Conservation (phyloP, 1,140 invertebrate species). For the Marisa cornuarietis region DNA sequence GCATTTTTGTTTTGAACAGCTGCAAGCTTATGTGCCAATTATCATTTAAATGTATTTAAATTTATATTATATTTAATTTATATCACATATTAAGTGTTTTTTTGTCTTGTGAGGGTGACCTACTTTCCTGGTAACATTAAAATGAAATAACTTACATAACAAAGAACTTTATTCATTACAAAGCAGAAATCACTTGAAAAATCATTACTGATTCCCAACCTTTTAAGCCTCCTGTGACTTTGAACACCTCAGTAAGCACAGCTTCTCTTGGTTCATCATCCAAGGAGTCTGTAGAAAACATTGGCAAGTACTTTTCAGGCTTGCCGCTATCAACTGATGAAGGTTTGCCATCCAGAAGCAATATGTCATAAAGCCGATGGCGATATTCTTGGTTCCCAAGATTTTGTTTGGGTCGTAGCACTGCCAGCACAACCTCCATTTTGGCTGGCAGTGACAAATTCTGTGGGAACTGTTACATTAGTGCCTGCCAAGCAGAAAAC, state of each 20-base stretch:
- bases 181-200: neutral
- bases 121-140: too few relatives aligned
- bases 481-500: neutral
- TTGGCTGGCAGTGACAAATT: neutral
- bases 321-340: slow-evolving; percentile 36
- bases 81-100: too few relatives aligned
- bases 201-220: slow-evolving; percentile 25
- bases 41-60: too few relatives aligned
- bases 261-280: slow-evolving; percentile 47
- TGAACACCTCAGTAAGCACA: slow-evolving; percentile 46
- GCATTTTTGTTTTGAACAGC: neutral
- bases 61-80: too few relatives aligned
- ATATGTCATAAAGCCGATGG: slow-evolving; percentile 50
- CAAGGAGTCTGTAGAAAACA: slow-evolving; percentile 38
- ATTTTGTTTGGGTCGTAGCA: slow-evolving; percentile 48
- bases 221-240: slow-evolving; percentile 52
- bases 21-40: neutral
- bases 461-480: neutral
- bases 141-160: too few relatives aligned
- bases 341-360: slow-evolving; percentile 48
- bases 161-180: too few relatives aligned
- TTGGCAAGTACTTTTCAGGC: slow-evolving; percentile 47
- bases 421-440: slow-evolving; percentile 55
- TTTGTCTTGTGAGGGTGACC: too few relatives aligned
- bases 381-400: slow-evolving; percentile 39